Percentiles rank a stretch among this genome's conserved stretches.
Evolutionary conservation across 1,140 invertebrate species (phyloP).

Genomic region (Lepidostoma basale): DNA sequence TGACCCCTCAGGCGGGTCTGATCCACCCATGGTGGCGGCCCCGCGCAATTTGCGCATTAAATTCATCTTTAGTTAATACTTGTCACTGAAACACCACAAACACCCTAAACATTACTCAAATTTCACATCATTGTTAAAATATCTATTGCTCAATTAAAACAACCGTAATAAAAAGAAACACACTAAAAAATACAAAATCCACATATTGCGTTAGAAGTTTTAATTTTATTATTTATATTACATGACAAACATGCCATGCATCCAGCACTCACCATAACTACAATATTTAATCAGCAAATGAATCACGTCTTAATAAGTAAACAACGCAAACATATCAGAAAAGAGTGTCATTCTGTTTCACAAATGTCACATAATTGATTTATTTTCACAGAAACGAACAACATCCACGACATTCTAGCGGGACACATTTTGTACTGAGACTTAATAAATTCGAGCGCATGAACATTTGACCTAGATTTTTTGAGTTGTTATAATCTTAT

Average conservation of each 20-base stretch:
- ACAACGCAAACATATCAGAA: constrained; percentile 30
- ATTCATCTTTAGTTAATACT: constrained; percentile 68
- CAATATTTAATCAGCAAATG: constrained; percentile 22
- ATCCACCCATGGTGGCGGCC: constrained; percentile 56
- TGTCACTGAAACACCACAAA: constrained; percentile 10
- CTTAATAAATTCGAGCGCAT: background rate
- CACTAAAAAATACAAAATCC: background rate
- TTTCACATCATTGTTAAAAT: background rate
- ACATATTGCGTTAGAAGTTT: background rate
- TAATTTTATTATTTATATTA: background rate
- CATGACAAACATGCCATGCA: background rate
- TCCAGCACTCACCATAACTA: constrained; percentile 7
- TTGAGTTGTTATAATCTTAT: constrained; percentile 15
- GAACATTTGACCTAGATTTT: constrained; percentile 11
- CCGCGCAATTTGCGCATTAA: constrained; percentile 84
- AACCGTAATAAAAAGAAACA: background rate
- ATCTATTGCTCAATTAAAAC: background rate
- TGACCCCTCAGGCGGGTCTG: constrained; percentile 51
- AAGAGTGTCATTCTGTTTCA: constrained; percentile 31
- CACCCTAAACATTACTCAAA: background rate
- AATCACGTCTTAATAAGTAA: constrained; percentile 31
- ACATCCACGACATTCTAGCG: background rate
- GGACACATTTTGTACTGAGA: constrained; percentile 1
- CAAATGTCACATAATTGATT: constrained; percentile 39
- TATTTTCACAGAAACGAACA: constrained; percentile 30